Evolutionary conservation across 2,888 invertebrate species (phyloP).

Genomic region (Mythimna impura): DNA sequence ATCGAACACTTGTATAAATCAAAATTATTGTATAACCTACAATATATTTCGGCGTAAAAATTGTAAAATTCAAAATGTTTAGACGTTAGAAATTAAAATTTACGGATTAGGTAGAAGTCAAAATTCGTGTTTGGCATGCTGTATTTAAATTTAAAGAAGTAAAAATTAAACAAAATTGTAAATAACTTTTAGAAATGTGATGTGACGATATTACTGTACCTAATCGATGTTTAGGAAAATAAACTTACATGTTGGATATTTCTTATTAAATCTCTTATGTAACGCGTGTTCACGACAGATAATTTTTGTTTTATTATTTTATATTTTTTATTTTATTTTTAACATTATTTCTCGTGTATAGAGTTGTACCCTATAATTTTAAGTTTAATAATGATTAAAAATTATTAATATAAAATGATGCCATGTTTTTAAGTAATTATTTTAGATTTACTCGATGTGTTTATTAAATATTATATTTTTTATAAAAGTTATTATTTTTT

Average conservation of each 20-base stretch:
- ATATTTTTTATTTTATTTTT: constrained; percentile 65
- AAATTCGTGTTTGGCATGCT: constrained; percentile 88
- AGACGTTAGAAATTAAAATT: constrained; percentile 78
- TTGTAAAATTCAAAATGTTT: constrained; percentile 85
- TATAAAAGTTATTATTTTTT: constrained; percentile 88
- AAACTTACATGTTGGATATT: constrained; percentile 71
- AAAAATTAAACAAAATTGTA: constrained; percentile 77
- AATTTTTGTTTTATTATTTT: constrained; percentile 68
- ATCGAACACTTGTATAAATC: constrained; percentile 74
- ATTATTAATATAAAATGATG: constrained; percentile 82
- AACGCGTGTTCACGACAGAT: constrained; percentile 77
- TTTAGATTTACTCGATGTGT: constrained; percentile 85
- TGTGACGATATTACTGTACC: constrained; percentile 85
- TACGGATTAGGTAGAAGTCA: constrained; percentile 84
- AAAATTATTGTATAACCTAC: constrained; percentile 79
- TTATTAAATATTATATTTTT: constrained; percentile 89
- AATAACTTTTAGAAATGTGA: constrained; percentile 86
- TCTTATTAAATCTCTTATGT: constrained; percentile 60
- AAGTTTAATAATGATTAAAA: constrained; percentile 69
- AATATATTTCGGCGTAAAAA: constrained; percentile 82
- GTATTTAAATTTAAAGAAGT: constrained; percentile 77
- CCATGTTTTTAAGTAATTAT: constrained; percentile 88
- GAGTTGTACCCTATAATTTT: constrained; percentile 69
- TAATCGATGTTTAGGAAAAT: constrained; percentile 83
- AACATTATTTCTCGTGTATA: constrained; percentile 65